Percentiles rank a stretch among this genome's conserved stretches.
These are phyloP conservation scores for Xestia c-nigrum DNA, from an alignment of 2,888 invertebrate genomes.

Conservation along the genomic window DNA sequence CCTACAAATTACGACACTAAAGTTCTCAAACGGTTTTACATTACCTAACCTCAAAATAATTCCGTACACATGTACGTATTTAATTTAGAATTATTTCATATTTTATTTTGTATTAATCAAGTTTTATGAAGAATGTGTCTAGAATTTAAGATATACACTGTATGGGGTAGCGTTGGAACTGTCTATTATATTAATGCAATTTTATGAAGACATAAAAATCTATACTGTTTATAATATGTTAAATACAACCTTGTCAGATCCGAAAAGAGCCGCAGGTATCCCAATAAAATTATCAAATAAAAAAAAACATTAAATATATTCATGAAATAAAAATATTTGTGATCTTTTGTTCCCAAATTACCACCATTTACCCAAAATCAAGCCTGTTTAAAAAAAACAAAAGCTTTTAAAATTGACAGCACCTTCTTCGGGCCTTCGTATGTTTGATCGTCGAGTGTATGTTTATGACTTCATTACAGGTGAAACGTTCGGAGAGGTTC, in stretches of 20 bases:
- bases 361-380: background rate
- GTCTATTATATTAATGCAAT: background rate
- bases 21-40: background rate
- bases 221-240: background rate
- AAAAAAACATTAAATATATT: background rate
- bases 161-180: background rate
- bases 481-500: no score
- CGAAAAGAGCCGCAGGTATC: background rate
- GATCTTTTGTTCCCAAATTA: background rate
- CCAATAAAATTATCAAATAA: background rate
- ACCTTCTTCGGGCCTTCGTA: no score
- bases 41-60: background rate
- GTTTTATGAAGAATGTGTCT: background rate
- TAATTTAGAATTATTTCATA: conserved; percentile 15
- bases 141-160: background rate
- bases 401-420: no score
- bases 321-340: background rate
- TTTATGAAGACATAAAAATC: background rate
- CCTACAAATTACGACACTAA: background rate
- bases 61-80: background rate
- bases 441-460: no score
- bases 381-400: no score
- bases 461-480: no score
- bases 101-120: conserved; percentile 23
- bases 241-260: background rate